These are phyloP conservation scores for Lutraria rhynchaena DNA, from an alignment of 1,140 invertebrate genomes.

Conservation along the genomic window DNA sequence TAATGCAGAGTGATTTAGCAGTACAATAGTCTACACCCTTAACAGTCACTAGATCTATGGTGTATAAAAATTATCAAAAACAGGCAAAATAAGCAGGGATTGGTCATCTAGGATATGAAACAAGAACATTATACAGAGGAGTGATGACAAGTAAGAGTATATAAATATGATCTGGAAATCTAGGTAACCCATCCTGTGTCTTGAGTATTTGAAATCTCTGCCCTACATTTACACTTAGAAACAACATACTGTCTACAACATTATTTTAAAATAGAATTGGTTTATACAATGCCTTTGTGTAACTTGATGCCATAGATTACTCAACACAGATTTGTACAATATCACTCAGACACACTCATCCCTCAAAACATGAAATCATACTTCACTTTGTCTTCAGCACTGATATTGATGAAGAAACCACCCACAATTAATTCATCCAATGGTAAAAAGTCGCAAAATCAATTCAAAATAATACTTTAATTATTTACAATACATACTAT, in stretches of 20 bases:
- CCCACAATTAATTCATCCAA: not conserved
- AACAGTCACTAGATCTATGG: no score
- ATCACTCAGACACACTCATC: not conserved
- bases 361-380: no score
- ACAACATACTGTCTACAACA: constrained; percentile 68
- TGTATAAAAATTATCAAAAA: no score
- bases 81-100: no score
- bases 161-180: no score
- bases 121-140: no score
- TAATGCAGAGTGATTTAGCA: no score
- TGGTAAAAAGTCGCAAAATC: not conserved
- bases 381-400: not conserved
- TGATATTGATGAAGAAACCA: not conserved
- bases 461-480: not conserved
- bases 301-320: not conserved
- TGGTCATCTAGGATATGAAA: no score
- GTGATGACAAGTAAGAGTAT: no score
- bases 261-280: constrained; percentile 57
- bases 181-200: constrained; percentile 63
- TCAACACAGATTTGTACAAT: not conserved
- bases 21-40: no score
- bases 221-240: constrained; percentile 70
- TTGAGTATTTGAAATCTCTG: constrained; percentile 65
- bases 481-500: not conserved
- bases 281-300: not conserved